phyloP scores from a whole-genome alignment of 1,140 invertebrate genomes.

The Neodiprion lecontei region DNA sequence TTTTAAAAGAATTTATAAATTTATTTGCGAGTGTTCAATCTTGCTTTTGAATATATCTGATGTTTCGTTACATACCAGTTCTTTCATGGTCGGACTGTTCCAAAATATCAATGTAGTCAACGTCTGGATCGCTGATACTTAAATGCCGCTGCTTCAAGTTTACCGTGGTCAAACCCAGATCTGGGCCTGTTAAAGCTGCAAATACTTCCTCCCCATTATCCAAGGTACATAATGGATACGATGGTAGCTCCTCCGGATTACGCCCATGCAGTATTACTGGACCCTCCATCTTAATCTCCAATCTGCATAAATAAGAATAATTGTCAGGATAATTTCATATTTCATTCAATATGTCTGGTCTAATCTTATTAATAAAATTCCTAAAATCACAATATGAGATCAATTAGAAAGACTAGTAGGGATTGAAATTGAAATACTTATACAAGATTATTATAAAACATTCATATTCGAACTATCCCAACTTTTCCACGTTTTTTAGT shows the following conservation, averaged over 20 bases:
- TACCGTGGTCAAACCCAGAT: slow-evolving; percentile 78
- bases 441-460: too few relatives aligned
- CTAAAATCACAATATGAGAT: too few relatives aligned
- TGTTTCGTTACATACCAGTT: slow-evolving; percentile 46
- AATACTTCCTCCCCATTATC: slow-evolving; percentile 64
- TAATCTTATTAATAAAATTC: neutral
- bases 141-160: slow-evolving; percentile 72
- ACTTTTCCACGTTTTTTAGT: too few relatives aligned
- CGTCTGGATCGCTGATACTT: slow-evolving; percentile 72
- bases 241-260: slow-evolving; percentile 71
- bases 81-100: slow-evolving; percentile 65
- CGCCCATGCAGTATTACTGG: slow-evolving; percentile 71
- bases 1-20: neutral
- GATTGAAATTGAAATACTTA: too few relatives aligned
- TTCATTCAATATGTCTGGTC: slow-evolving; percentile 13
- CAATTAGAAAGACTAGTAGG: too few relatives aligned
- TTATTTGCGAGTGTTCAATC: neutral
- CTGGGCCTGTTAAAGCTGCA: slow-evolving; percentile 77
- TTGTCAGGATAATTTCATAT: slow-evolving; percentile 29
- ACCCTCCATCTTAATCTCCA: slow-evolving; percentile 60
- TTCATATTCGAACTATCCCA: too few relatives aligned
- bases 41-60: neutral
- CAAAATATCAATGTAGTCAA: slow-evolving; percentile 77
- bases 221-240: slow-evolving; percentile 63
- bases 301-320: slow-evolving; percentile 33